These are phyloP conservation scores for Taphrorychus bicolor DNA, from an alignment of 2,888 invertebrate genomes.

Conservation along the genomic window DNA sequence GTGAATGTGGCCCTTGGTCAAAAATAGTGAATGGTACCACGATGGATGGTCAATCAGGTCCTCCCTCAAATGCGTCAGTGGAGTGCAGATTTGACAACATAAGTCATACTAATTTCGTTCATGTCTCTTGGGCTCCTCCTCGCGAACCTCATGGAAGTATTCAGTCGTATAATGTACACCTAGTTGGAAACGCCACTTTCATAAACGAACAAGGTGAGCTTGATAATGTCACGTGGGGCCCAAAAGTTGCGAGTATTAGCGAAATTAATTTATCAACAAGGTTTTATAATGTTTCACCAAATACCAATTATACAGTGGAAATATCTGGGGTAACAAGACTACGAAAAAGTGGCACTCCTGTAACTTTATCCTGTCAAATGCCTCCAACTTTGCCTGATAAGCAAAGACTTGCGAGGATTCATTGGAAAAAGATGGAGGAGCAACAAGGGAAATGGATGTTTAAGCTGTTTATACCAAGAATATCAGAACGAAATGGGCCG, in stretches of 20 bases:
- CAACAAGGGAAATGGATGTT: slow-evolving; percentile 74
- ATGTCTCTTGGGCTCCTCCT: slow-evolving; percentile 78
- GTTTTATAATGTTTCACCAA: slow-evolving; percentile 77
- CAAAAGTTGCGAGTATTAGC: slow-evolving; percentile 67
- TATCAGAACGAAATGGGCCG: slow-evolving; percentile 85
- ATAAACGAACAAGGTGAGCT: slow-evolving; percentile 62
- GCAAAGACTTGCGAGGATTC: slow-evolving; percentile 65
- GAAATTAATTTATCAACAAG: slow-evolving; percentile 61
- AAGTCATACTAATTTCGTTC: slow-evolving; percentile 68
- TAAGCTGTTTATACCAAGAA: slow-evolving; percentile 75
- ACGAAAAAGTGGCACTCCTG: slow-evolving; percentile 74
- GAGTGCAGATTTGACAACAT: slow-evolving; percentile 71
- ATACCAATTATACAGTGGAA: slow-evolving; percentile 83
- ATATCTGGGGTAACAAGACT: slow-evolving; percentile 81
- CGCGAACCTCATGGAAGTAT: slow-evolving; percentile 79
- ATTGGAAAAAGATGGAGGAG: slow-evolving; percentile 70
- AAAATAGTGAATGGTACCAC: slow-evolving; percentile 80
- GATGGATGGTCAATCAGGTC: slow-evolving; percentile 80
- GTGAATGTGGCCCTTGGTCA: slow-evolving; percentile 81
- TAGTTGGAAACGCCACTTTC: slow-evolving; percentile 66
- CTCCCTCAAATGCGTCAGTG: slow-evolving; percentile 72
- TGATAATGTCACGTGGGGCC: slow-evolving; percentile 65
- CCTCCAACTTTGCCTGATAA: slow-evolving; percentile 75
- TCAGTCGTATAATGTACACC: slow-evolving; percentile 72
- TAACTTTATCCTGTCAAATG: slow-evolving; percentile 71